A percentile compares a stretch with the other conserved stretches of the same genome.
Evolutionary conservation across 2,113 vertebrate species (phyloP).

Genomic region (cat (Felis catus)): DNA sequence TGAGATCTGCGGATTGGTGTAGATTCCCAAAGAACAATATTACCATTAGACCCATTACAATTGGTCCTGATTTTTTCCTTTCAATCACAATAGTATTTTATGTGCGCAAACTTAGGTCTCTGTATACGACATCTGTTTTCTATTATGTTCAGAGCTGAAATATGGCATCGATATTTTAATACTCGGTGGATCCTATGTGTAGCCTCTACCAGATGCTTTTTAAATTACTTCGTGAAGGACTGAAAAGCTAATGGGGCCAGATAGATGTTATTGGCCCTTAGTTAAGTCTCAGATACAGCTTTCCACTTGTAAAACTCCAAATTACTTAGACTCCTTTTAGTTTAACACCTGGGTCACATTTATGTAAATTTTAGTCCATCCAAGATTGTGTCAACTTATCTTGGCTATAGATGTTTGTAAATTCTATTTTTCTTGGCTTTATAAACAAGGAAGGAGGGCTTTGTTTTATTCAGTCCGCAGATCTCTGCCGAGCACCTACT

Average conservation of each 20-base stretch:
- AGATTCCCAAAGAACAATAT: background rate
- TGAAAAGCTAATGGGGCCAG: background rate
- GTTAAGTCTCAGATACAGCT: background rate
- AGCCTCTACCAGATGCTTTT: background rate
- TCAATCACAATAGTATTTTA: background rate
- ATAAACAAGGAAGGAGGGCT: background rate
- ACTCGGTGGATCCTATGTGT: background rate
- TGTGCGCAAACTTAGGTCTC: background rate
- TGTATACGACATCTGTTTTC: background rate
- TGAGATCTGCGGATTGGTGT: background rate
- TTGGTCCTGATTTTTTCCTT: background rate
- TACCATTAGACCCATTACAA: background rate
- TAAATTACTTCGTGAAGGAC: background rate
- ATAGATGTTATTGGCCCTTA: background rate
- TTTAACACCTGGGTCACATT: background rate
- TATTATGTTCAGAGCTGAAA: constrained; percentile 46
- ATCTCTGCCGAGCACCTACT: background rate
- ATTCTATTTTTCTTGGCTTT: background rate
- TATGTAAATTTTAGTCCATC: background rate
- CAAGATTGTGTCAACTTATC: background rate
- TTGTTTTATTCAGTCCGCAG: background rate
- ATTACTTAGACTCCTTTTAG: background rate
- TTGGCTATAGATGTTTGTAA: background rate
- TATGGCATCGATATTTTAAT: constrained; percentile 3
- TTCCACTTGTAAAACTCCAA: background rate